Evolutionary conservation across 2,888 invertebrate genomes (phyloP), one percentile per base, ranked within the genome.

Genomic region (Dicyrtomina minuta): DNA sequence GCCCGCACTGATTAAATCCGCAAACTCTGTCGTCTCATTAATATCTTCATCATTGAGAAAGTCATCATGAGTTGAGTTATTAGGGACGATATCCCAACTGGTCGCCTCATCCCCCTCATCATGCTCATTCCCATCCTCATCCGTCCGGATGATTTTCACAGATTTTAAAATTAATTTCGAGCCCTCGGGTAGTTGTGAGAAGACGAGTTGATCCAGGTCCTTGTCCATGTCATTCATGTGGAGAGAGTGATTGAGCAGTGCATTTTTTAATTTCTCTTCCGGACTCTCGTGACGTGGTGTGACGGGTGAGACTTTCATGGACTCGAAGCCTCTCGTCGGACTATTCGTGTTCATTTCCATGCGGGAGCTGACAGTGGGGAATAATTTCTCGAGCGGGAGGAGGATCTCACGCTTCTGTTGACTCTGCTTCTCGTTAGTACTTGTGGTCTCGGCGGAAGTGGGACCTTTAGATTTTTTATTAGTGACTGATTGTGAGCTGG

Each of bases 71-170:
- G 75, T 74, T 2, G 71, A 71, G 58, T 75, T 75, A 10, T 69
- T 72, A 10, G 74, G 55, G 1, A 72, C 69, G 1, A 76, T 73
- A 56, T 76, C 75, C 73, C 74, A 76, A 24, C 71, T 69, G 0
- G 72, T 72, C 3, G 74, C 67, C 22, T 71, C 70, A 43, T 66
- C 68, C 1, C 72, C 65, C 13, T 70, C 67, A 51, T 55, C 46
- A 10, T 71, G 70, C 51, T 74, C 71, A 62, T 77, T 71, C 17
- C 77, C 78, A 65, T 78, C 72, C 44, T 73, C 78, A 73, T 77
- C 78, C n/a, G 78, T 77, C 20, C 72, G 51, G 12, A 78, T 72
- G 49, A 78, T 74, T 71, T 72, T 77, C 13, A 78, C 76, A n/a
- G 75, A 75, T 33, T 72, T 61, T 22, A 78, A 65, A 66, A 77